Conservation (phyloP, 2,113 vertebrate species). For the Clarias gariepinus region DNA sequence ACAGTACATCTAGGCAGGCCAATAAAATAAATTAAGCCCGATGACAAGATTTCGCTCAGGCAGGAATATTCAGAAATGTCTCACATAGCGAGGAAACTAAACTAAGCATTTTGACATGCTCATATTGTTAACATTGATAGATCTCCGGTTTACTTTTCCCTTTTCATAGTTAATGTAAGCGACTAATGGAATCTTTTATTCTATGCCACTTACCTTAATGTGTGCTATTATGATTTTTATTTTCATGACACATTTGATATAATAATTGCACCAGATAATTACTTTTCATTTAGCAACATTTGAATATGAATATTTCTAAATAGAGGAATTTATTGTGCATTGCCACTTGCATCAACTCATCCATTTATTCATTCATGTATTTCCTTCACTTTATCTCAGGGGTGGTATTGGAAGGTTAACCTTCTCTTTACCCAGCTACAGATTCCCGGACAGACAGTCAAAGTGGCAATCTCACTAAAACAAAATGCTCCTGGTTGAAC, state of each 20-base stretch:
- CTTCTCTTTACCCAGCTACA: too few species aligned
- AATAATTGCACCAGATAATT: neutral
- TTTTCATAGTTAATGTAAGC: neutral
- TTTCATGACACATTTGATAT: neutral
- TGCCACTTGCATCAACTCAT: neutral
- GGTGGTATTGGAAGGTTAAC: neutral
- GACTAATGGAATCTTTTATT: neutral
- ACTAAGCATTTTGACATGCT: neutral
- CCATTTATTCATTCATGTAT: neutral
- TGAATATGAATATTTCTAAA: slow-evolving; percentile 12
- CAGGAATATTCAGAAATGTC: neutral
- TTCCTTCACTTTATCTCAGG: neutral
- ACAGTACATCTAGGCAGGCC: neutral
- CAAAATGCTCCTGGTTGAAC: neutral
- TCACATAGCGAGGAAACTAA: neutral
- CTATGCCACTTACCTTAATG: neutral
- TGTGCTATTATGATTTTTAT: neutral
- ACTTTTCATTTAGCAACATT: neutral
- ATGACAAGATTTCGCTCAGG: neutral
- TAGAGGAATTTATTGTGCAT: neutral
- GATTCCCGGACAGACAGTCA: neutral
- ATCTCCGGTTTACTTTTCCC: too few species aligned
- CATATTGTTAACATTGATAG: neutral
- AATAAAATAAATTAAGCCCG: neutral
- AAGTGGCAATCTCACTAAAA: neutral